Conservation (phyloP, 2,797 vertebrate genomes). For the Dermochelys coriacea region DNA sequence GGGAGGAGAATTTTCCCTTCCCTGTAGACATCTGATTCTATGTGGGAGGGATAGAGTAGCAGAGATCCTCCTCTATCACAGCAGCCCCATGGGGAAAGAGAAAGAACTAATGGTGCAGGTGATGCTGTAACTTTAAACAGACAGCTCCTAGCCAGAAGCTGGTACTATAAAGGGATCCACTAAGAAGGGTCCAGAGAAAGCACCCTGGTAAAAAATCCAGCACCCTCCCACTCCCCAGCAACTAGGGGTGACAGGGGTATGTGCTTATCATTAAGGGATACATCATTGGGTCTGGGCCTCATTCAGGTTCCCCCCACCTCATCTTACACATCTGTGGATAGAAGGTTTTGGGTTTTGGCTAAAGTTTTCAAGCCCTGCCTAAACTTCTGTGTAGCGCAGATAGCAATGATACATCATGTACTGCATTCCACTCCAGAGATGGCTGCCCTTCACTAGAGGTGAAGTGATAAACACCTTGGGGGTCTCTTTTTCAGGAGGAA, state of each 20-base stretch:
- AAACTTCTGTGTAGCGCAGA: background rate
- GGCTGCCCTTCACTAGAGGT: background rate
- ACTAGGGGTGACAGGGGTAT: background rate
- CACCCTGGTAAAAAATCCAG: background rate
- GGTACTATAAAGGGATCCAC: background rate
- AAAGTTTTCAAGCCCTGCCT: background rate
- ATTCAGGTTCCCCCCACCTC: background rate
- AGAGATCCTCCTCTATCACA: background rate
- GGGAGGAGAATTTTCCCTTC: background rate
- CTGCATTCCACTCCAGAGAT: background rate
- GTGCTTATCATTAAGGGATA: background rate
- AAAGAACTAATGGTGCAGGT: background rate
- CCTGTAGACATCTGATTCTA: rapidly evolving
- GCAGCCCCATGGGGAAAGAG: background rate
- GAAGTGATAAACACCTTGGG: background rate
- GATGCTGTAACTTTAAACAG: background rate
- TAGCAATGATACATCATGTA: background rate
- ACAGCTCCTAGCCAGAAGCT: background rate
- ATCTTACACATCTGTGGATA: background rate
- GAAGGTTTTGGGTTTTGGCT: background rate
- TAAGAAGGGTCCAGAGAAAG: background rate
- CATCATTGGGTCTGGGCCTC: background rate
- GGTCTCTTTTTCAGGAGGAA: background rate
- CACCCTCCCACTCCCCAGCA: background rate
- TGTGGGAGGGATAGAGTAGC: background rate